Percentiles rank a stretch among this genome's conserved stretches.
Evolutionary conservation across 2,113 vertebrate genomes (phyloP).

Genomic region (Trichomycterus rosablanca): DNA sequence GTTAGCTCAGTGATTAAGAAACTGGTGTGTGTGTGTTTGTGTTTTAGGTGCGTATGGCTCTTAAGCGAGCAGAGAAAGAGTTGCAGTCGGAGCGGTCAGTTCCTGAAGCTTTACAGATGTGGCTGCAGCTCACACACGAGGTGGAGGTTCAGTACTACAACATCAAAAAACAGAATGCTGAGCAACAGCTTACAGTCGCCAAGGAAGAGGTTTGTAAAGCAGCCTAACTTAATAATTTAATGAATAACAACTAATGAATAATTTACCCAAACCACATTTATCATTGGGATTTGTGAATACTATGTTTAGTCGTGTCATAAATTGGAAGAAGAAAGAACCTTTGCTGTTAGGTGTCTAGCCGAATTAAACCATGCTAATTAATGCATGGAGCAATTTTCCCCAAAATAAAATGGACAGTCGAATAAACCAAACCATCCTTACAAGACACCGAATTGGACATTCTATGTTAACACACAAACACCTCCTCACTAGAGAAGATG

Average conservation of each 20-base stretch:
- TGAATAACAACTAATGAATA: neutral
- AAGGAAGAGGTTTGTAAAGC: slow-evolving; percentile 95
- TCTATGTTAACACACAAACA: too few species aligned
- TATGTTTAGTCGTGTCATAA: neutral
- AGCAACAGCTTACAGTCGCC: slow-evolving; percentile 86
- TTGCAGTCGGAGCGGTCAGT: slow-evolving; percentile 88
- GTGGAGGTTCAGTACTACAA: slow-evolving; percentile 99
- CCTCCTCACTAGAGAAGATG: too few species aligned
- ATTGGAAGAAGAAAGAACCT: neutral
- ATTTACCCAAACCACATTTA: neutral
- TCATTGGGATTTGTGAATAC: neutral
- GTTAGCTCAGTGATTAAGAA: neutral
- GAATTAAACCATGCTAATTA: slow-evolving; percentile 11
- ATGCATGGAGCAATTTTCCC: neutral
- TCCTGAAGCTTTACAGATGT: slow-evolving; percentile 93
- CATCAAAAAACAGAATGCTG: slow-evolving; percentile 95
- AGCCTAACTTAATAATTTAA: too few species aligned
- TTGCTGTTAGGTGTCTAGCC: neutral
- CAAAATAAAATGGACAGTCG: too few species aligned
- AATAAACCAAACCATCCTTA: too few species aligned
- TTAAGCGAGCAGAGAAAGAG: slow-evolving; percentile 96
- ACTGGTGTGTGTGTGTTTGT: neutral
- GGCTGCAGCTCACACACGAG: slow-evolving; percentile 97
- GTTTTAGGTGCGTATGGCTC: slow-evolving; percentile 87
- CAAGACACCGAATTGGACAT: too few species aligned